phyloP scores from a whole-genome alignment of 2,113 vertebrate species.

The Sylvicapra grimmia region DNA sequence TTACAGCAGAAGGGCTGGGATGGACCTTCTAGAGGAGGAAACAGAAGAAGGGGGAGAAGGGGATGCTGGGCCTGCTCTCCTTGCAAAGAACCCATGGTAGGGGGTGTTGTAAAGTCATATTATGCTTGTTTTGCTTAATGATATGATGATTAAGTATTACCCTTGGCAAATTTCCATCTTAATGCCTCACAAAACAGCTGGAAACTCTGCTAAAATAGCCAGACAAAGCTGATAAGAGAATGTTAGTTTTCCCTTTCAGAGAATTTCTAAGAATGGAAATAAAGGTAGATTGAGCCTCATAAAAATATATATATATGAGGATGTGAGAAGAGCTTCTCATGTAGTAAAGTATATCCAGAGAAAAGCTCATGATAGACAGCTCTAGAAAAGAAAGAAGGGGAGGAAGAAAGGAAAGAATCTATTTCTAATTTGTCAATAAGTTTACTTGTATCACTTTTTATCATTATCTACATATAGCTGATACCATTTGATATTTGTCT shows the following conservation, averaged over 20 bases:
- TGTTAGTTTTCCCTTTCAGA: not conserved
- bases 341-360: not conserved
- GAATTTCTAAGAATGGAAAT: not conserved
- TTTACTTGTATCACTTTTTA: not conserved
- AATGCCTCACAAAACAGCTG: not conserved
- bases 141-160: slow-evolving; percentile 49
- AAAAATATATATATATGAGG: too few relatives aligned
- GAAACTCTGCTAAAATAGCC: too few relatives aligned
- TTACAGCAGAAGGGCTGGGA: not conserved
- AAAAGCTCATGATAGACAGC: rapidly evolving
- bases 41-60: not conserved
- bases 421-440: not conserved
- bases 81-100: slow-evolving; percentile 33
- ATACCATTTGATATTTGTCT: not conserved
- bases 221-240: too few relatives aligned
- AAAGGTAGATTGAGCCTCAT: not conserved
- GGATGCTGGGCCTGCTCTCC: not conserved
- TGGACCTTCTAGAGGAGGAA: not conserved
- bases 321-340: not conserved
- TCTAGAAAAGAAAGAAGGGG: too few relatives aligned
- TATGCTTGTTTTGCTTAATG: slow-evolving; percentile 65
- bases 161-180: not conserved
- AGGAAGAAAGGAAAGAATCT: rapidly evolving
- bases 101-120: not conserved
- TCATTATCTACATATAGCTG: not conserved